Conservation (phyloP, 1,140 invertebrate species). For the Condylostylus longicornis region DNA sequence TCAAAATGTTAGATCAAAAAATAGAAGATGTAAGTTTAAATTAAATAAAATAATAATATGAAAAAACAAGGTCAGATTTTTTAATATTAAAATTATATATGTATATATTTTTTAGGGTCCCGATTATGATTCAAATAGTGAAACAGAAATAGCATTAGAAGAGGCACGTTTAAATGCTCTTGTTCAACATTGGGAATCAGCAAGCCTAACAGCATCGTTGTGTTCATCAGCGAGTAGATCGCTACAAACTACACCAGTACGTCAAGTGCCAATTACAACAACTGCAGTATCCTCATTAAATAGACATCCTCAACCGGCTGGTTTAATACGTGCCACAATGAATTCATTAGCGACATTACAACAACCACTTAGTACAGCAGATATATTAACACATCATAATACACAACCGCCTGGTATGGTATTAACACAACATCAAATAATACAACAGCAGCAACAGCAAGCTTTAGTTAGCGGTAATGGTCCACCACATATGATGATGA, state of each 20-base stretch:
- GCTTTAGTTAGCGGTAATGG: slow-evolving; percentile 14
- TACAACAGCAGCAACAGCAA: slow-evolving; percentile 18
- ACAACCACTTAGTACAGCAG: slow-evolving; percentile 14
- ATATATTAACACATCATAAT: slow-evolving; percentile 30
- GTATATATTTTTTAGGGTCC: slow-evolving; percentile 47
- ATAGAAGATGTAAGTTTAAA: slow-evolving; percentile 59
- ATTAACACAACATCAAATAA: too few relatives aligned
- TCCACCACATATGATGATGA: slow-evolving; percentile 9
- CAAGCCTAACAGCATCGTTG: slow-evolving; percentile 37
- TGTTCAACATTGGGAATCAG: slow-evolving; percentile 46
- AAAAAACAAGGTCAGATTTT: too few relatives aligned
- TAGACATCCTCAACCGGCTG: not conserved
- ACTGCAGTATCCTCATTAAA: not conserved
- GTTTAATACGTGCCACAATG: slow-evolving; percentile 8
- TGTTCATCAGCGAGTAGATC: slow-evolving; percentile 31
- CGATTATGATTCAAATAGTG: slow-evolving; percentile 53
- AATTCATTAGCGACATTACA: too few relatives aligned
- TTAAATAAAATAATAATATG: slow-evolving; percentile 5
- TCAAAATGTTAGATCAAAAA: slow-evolving; percentile 80
- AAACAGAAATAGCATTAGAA: slow-evolving; percentile 44
- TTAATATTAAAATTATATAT: too few relatives aligned
- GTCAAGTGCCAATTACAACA: slow-evolving; percentile 18
- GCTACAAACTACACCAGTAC: slow-evolving; percentile 28
- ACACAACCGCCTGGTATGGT: not conserved
- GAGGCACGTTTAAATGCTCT: slow-evolving; percentile 39